Conservation (phyloP, 2,113 vertebrate genomes). For the Shinisaurus crocodilurus region DNA sequence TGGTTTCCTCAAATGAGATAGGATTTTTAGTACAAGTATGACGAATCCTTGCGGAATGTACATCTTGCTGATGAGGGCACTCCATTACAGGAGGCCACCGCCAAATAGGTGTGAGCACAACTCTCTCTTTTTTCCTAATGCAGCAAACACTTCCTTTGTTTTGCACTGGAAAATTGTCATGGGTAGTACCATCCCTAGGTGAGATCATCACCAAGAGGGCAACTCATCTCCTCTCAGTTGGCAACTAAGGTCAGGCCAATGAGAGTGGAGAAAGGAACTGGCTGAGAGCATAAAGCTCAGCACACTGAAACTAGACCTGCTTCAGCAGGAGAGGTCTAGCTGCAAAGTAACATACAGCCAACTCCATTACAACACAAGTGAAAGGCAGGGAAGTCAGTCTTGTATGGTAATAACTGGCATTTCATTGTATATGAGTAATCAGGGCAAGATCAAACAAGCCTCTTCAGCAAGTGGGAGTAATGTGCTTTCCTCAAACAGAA, state of each 20-base stretch:
- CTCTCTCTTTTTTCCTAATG: not conserved
- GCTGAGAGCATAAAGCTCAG: not conserved
- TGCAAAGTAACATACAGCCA: not conserved
- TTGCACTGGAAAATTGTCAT: not conserved
- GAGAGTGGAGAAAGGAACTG: not conserved
- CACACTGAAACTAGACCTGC: not conserved
- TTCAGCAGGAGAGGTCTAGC: not conserved
- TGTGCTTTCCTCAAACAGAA: slow-evolving; percentile 3
- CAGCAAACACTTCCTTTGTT: not conserved
- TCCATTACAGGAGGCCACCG: not conserved
- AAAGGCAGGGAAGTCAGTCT: slow-evolving; percentile 1
- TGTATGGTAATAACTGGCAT: not conserved
- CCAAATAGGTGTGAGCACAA: not conserved
- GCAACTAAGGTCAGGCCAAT: not conserved
- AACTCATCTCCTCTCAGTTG: not conserved
- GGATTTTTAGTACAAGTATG: not conserved
- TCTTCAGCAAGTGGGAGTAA: slow-evolving; percentile 4
- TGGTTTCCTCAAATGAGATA: not conserved
- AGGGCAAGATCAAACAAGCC: not conserved
- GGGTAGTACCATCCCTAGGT: not conserved
- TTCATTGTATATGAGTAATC: not conserved
- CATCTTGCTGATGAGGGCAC: not conserved
- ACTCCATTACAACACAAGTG: not conserved
- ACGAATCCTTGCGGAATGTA: slow-evolving; percentile 1
- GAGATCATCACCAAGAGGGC: not conserved